Evolutionary conservation across 2,888 invertebrate species (phyloP), one percentile per base, ranked within the genome.

Genomic region (Kryphioiulus occultus): DNA sequence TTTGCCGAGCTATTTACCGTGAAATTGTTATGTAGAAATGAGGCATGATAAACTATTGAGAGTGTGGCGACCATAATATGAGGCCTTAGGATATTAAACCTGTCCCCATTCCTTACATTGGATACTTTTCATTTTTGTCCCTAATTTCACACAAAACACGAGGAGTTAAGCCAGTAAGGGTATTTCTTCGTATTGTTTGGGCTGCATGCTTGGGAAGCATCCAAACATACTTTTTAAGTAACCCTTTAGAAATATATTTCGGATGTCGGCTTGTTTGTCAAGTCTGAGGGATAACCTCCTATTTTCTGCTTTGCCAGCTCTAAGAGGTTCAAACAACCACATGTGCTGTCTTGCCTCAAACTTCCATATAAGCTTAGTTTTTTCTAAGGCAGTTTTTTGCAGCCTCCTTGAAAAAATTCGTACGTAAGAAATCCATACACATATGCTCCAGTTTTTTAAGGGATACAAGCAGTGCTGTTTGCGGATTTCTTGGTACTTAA

Each of bases 281-380:
- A 68, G 59, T 68, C 22, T 68, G 59, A 26, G 59, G 22, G 59
- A 68, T 68, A 68, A 68, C 22, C 22, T 68, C 5, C n/a, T 22
- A 68, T 68, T 68, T 59, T 68, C 22, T 10, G 59, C 59, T 68
- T 68, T 68, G 59, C 59, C 59, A 68, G 59, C 59, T 68, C 59
- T 68, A 68, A 68, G 22, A 68, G 22, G 22, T 68, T 68, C 22
- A n/a, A 68, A 68, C n/a, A 68, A 68, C 59, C 22, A 68, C 59
- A 12, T 68, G n/a, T 53, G 12, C 22, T 68, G 59, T 68, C 10
- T 68, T 9, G 19, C 59, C 59, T 7, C 59, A 68, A 68, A 68
- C 59, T 68, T 68, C 59, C 22, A 68, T 68, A 68, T 68, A 68
- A 68, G 59, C 59, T 26, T 22, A 26, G 9, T 68, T 68, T 68